Conservation (phyloP, 2,888 invertebrate genomes). For the Eupithecia subfuscata region DNA sequence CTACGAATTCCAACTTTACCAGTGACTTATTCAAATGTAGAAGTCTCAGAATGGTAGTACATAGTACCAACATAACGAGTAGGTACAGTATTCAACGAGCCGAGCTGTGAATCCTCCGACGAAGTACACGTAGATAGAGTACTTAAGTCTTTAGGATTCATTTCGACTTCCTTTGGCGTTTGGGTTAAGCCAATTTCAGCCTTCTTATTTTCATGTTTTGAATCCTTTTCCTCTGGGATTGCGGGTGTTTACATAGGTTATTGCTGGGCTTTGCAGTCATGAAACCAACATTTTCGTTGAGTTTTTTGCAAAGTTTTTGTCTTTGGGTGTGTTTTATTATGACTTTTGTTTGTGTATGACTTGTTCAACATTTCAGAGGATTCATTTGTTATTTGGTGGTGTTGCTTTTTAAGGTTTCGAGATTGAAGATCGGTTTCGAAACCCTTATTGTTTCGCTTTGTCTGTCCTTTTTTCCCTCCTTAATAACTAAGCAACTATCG, state of each 20-base stretch:
- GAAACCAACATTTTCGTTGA: neutral
- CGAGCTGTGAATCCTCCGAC: constrained; percentile 37
- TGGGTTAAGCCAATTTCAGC: constrained; percentile 25
- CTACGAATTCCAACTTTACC: constrained; percentile 1
- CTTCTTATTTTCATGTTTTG: constrained; percentile 13
- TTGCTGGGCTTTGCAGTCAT: neutral
- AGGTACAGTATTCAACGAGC: constrained; percentile 35
- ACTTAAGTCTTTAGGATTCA: constrained; percentile 43
- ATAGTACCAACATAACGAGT: constrained; percentile 10
- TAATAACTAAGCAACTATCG: too few species aligned
- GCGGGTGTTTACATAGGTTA: constrained; percentile 4
- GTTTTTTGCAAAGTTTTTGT: neutral
- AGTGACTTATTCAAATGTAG: constrained; percentile 50
- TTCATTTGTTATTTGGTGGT: neutral
- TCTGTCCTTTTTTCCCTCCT: too few species aligned
- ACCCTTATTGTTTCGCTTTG: too few species aligned
- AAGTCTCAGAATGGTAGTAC: constrained; percentile 42
- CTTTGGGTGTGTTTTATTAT: neutral
- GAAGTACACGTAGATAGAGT: constrained; percentile 5
- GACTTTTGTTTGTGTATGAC: neutral
- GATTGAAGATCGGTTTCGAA: too few species aligned
- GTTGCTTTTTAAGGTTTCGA: neutral
- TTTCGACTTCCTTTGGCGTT: constrained; percentile 34
- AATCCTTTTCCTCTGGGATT: constrained; percentile 17
- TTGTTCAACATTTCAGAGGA: neutral